phyloP scores from a whole-genome alignment of 2,797 vertebrate species.

The Neosilurus hyrtlii region DNA sequence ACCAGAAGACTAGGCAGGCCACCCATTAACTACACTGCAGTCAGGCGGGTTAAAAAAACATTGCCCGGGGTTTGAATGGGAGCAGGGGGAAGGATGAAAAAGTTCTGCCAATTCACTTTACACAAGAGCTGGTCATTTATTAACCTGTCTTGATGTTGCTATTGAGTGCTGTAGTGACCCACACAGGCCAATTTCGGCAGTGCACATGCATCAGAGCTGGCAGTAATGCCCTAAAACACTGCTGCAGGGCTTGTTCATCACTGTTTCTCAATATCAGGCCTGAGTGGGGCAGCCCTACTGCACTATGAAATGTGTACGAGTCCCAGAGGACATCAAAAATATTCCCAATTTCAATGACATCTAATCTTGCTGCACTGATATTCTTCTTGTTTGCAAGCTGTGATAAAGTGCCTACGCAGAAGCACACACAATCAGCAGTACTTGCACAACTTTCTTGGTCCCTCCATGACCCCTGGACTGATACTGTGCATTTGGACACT shows the following conservation, averaged over 20 bases:
- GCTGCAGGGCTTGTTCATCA: slow-evolving; percentile 23
- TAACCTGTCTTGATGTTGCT: slow-evolving; percentile 73
- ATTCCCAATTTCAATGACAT: slow-evolving; percentile 19
- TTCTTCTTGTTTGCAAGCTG: slow-evolving; percentile 16
- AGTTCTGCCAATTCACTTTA: slow-evolving; percentile 72
- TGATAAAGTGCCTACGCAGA: slow-evolving; percentile 13
- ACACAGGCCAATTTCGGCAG: slow-evolving; percentile 63
- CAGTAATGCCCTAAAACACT: slow-evolving; percentile 51
- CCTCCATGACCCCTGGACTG: slow-evolving; percentile 17
- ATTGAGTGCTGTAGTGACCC: slow-evolving; percentile 70
- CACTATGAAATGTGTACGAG: slow-evolving; percentile 1
- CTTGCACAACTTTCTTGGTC: background rate
- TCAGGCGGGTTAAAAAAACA: slow-evolving; percentile 72
- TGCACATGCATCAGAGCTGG: slow-evolving; percentile 66
- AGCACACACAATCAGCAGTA: background rate
- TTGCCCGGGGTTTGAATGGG: slow-evolving; percentile 68
- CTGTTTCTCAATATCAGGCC: slow-evolving; percentile 14
- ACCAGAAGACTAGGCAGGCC: slow-evolving; percentile 59
- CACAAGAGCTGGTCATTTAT: slow-evolving; percentile 80
- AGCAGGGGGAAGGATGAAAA: slow-evolving; percentile 52
- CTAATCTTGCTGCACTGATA: slow-evolving; percentile 17
- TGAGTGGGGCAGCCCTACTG: background rate
- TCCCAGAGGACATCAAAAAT: background rate
- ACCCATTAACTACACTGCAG: slow-evolving; percentile 70
- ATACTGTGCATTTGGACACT: slow-evolving; percentile 47